phyloP scores from a whole-genome alignment of 1,140 invertebrate species.

The Trachelipus rathkii region DNA sequence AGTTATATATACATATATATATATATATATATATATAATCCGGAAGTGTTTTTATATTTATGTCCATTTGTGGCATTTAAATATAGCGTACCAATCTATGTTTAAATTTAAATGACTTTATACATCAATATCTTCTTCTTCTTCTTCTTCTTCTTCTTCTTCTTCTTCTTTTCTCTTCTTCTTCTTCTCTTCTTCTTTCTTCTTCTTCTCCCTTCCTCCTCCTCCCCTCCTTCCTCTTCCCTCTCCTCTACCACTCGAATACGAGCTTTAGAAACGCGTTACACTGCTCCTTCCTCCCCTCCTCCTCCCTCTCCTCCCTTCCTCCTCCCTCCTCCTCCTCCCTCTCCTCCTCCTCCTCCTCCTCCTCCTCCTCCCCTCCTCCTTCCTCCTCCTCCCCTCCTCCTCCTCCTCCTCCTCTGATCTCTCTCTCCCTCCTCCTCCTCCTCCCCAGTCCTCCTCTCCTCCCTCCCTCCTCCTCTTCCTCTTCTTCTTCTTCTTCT shows the following conservation, averaged over 20 bases:
- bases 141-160: neutral
- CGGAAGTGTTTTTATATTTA: no score
- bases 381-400: neutral
- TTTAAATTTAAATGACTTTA: neutral
- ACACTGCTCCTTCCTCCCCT: no score
- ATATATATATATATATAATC: no score
- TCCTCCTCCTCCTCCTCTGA: no score
- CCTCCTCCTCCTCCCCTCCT: neutral
- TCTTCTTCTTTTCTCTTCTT: conserved; percentile 5
- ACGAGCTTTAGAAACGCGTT: no score
- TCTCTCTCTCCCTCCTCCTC: no score
- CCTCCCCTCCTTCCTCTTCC: neutral
- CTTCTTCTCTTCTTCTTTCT: neutral
- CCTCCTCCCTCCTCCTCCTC: neutral
- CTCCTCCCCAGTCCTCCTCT: no score
- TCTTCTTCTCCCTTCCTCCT: neutral
- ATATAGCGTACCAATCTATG: neutral
- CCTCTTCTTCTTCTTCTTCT: no score
- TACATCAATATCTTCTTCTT: neutral
- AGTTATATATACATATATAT: no score
- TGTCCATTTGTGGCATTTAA: neutral
- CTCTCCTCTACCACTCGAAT: no score
- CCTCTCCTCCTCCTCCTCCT: neutral
- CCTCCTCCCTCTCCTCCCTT: no score
- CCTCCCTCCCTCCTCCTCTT: neutral